Evolutionary conservation across 2,797 vertebrate genomes (phyloP), one percentile per base, ranked within the genome.

Genomic region (Sebastes elongatus): DNA sequence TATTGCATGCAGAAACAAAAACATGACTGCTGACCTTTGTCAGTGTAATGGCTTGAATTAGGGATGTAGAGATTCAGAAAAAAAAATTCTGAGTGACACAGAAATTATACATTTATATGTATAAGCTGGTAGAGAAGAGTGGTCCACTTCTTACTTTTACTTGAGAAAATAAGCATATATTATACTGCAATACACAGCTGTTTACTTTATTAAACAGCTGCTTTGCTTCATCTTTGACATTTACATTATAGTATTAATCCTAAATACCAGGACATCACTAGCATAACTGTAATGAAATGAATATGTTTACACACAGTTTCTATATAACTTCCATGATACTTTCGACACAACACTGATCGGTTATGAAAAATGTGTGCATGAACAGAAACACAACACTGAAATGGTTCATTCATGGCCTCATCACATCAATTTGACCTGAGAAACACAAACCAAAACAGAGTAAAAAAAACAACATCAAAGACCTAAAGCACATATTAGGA

Each of bases 1-100:
- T 14, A 79, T 22, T 61, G 60, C 76, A 86, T 76, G 77, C 74
- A 69, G 28, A 74, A 74, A 86, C 46, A 77, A 63, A 79, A 63
- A 30, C 4, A 32, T 60, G 65, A 33, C 53, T 28, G 42, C 8
- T 61, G 49, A 75, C 20, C 22, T 33, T 56, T 30, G 52, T 71
- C 53, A 71, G 2, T 35, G n/a, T 14, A 63, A 78, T 42, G 57
- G 6, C 30, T 28, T 46, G 8, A 65, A 62, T 62, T 1, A 27
- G 0, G 16, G 16, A n/a, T 63, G 33, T 10, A 30, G 6, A n/a
- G 27, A 38, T 13, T 65, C 38, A 49, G 38, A 30, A 52, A 69
- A 33, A 0, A 25, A 10, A 68, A 1, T 1, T 32, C 10, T 25
- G 8, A 46, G 23, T 42, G 35, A 67, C 27, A 27, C 35, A 60